A percentile compares a stretch with the other conserved stretches of the same genome.
Conservation (phyloP, 1,140 invertebrate genomes). For the Bradysia coprophila region DNA sequence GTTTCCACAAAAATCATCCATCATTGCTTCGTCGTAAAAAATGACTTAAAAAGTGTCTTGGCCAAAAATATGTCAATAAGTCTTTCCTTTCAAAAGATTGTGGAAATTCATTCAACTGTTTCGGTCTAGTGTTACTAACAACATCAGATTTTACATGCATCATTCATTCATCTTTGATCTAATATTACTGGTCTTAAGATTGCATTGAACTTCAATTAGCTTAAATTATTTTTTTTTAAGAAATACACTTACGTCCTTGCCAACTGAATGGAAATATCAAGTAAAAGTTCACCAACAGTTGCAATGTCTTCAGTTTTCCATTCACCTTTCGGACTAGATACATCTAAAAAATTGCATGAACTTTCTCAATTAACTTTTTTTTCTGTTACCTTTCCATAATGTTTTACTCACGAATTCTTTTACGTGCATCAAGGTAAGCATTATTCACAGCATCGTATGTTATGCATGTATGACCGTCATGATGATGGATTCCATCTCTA, state of each 20-base stretch:
- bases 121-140: too few relatives aligned
- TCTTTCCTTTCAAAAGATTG: too few relatives aligned
- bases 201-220: too few relatives aligned
- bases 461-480: conserved; percentile 63
- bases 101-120: too few relatives aligned
- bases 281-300: conserved; percentile 62
- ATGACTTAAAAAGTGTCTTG: too few relatives aligned
- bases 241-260: conserved; percentile 56
- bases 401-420: conserved; percentile 55
- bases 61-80: too few relatives aligned
- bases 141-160: too few relatives aligned
- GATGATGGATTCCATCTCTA: conserved; percentile 7
- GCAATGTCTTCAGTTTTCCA: conserved; percentile 67
- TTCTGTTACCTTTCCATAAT: not conserved
- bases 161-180: too few relatives aligned
- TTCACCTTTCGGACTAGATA: conserved; percentile 49
- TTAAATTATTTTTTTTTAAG: too few relatives aligned
- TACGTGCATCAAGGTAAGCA: conserved; percentile 69
- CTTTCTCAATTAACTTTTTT: not conserved
- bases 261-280: conserved; percentile 69
- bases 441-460: conserved; percentile 82
- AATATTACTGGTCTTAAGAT: too few relatives aligned
- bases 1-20: too few relatives aligned
- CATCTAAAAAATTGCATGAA: conserved; percentile 31
- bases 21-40: too few relatives aligned